These are phyloP conservation scores for Steatocranus sp. DNA, from an alignment of 2,797 vertebrate species.

Conservation along the genomic window DNA sequence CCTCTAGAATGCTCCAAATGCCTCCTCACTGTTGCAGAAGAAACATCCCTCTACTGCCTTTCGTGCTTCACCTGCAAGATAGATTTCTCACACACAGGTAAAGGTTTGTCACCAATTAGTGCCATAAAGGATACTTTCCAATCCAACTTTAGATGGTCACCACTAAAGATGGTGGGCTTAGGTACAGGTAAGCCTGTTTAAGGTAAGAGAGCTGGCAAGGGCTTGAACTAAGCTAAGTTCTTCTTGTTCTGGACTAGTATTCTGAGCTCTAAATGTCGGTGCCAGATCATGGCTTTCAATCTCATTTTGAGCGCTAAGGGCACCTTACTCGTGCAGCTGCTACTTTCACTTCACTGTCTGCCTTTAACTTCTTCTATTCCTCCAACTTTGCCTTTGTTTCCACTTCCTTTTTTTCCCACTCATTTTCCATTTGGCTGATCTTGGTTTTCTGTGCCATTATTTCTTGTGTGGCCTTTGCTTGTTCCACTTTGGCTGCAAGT, in stretches of 20 bases:
- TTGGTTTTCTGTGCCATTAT: background rate
- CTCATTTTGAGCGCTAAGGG: background rate
- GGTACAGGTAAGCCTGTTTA: background rate
- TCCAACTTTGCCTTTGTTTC: background rate
- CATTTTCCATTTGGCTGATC: background rate
- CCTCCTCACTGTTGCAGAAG: no score
- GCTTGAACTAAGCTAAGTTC: background rate
- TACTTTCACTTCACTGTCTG: background rate
- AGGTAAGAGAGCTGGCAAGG: background rate
- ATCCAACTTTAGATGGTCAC: background rate
- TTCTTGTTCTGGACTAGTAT: no score
- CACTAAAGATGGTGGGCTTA: background rate
- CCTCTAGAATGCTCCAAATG: no score
- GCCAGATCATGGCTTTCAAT: background rate
- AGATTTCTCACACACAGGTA: background rate
- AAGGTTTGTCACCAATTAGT: background rate
- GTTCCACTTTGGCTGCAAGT: constrained; percentile 16
- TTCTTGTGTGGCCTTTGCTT: background rate
- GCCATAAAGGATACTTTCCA: background rate
- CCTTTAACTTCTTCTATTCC: background rate
- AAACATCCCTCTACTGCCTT: no score
- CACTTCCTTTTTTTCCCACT: background rate
- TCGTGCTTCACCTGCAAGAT: no score
- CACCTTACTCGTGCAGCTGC: background rate
- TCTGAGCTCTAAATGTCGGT: background rate